These are phyloP conservation scores for Eupithecia abbreviata DNA, from an alignment of 2,888 invertebrate species.

Conservation along the genomic window DNA sequence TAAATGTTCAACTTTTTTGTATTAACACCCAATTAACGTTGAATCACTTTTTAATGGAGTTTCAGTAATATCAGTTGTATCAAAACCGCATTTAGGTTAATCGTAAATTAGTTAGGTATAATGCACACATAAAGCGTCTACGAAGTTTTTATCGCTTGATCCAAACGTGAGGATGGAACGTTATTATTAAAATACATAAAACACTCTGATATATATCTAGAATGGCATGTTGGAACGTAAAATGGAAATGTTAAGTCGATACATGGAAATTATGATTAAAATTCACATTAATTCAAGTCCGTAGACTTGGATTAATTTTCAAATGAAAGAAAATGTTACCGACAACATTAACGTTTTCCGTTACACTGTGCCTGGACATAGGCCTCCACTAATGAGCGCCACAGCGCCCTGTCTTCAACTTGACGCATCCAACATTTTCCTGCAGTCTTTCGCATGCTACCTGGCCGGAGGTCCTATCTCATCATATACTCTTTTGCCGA, in stretches of 20 bases:
- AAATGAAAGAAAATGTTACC: neutral
- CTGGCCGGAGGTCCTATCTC: too few species aligned
- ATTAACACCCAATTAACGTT: neutral
- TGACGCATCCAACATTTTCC: too few species aligned
- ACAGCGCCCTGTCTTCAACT: too few species aligned
- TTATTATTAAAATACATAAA: slow-evolving; percentile 56
- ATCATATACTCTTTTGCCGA: too few species aligned
- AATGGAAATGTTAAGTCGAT: neutral
- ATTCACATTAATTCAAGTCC: neutral
- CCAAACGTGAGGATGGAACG: slow-evolving; percentile 67
- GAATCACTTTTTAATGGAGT: neutral
- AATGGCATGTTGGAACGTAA: slow-evolving; percentile 4
- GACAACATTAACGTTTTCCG: neutral
- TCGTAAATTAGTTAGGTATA: slow-evolving; percentile 61
- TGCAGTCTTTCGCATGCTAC: too few species aligned
- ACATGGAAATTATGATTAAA: neutral
- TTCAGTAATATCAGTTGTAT: slow-evolving; percentile 18
- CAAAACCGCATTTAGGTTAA: slow-evolving; percentile 42
- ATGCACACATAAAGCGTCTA: slow-evolving; percentile 65
- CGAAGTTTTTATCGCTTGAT: slow-evolving; percentile 74
- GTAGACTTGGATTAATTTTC: neutral
- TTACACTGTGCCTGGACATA: too few species aligned
- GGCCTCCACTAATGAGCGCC: too few species aligned
- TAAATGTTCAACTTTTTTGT: neutral
- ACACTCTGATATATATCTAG: neutral